Percentiles rank a stretch among this genome's conserved stretches.
Evolutionary conservation across 2,113 vertebrate species (phyloP).

Genomic region (Oryzias melastigma): DNA sequence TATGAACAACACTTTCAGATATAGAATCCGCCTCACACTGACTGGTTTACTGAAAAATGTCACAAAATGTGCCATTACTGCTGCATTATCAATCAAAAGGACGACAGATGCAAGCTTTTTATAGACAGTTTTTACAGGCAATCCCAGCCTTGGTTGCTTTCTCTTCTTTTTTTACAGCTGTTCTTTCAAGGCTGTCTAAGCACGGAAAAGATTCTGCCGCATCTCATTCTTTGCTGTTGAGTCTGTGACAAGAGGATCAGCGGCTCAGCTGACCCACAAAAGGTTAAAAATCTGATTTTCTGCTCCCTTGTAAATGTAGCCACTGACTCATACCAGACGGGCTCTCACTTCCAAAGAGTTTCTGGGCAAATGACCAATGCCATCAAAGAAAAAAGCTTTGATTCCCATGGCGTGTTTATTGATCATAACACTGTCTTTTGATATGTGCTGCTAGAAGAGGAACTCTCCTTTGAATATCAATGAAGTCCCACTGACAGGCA

Average conservation of each 20-base stretch:
- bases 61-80: conserved; percentile 41
- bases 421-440: conserved; percentile 72
- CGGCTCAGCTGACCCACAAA: conserved; percentile 43
- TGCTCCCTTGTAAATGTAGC: conserved; percentile 59
- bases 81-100: conserved; percentile 53
- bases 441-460: conserved; percentile 61
- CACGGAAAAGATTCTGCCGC: not conserved
- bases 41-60: conserved; percentile 48
- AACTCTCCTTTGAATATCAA: conserved; percentile 66
- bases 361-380: conserved; percentile 72
- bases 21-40: conserved; percentile 41
- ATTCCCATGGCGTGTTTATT: conserved; percentile 73
- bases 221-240: conserved; percentile 24
- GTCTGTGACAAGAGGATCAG: conserved; percentile 41
- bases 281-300: conserved; percentile 63
- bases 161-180: conserved; percentile 40
- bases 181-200: conserved; percentile 50
- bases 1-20: conserved; percentile 23
- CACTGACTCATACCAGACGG: conserved; percentile 52
- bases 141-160: conserved; percentile 21
- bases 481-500: conserved; percentile 65
- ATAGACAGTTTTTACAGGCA: conserved; percentile 56
- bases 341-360: conserved; percentile 58
- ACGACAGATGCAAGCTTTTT: conserved; percentile 47
- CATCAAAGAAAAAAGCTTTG: conserved; percentile 66